phyloP scores from a whole-genome alignment of 2,888 invertebrate genomes.

The Hydrotaea cyrtoneurina region DNA sequence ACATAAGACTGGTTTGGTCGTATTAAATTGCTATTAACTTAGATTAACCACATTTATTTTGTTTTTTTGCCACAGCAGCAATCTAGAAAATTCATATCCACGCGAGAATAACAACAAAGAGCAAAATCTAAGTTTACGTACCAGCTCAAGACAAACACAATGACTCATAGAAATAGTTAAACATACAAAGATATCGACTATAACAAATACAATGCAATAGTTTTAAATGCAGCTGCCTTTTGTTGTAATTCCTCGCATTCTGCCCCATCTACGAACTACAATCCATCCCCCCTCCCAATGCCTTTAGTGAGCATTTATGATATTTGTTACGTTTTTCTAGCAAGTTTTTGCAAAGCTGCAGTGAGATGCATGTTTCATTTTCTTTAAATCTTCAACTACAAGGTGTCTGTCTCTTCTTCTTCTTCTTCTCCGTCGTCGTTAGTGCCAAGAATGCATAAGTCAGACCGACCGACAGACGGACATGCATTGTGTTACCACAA shows the following conservation, averaged over 20 bases:
- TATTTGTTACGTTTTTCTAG: neutral
- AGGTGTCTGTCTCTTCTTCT: slow-evolving; percentile 16
- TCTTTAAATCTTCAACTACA: slow-evolving; percentile 19
- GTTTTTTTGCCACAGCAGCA: neutral
- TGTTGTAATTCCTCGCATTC: neutral
- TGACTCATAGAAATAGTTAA: slow-evolving; percentile 48
- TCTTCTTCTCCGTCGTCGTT: neutral
- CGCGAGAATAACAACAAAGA: neutral
- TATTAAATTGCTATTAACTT: slow-evolving; percentile 50
- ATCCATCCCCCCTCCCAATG: neutral
- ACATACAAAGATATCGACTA: neutral
- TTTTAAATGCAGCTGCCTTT: slow-evolving; percentile 51
- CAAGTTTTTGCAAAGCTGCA: neutral
- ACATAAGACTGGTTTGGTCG: neutral
- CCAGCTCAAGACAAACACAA: neutral
- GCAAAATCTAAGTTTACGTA: neutral
- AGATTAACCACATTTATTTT: slow-evolving; percentile 19
- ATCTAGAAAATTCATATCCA: slow-evolving; percentile 43
- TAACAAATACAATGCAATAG: slow-evolving; percentile 20
- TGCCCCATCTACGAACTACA: neutral
- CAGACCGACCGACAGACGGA: neutral
- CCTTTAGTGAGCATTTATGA: neutral
- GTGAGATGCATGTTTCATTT: neutral
- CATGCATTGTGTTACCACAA: slow-evolving; percentile 38
- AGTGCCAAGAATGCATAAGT: slow-evolving; percentile 29